A percentile compares a stretch with the other conserved stretches of the same genome.
Evolutionary conservation across 2,888 invertebrate genomes (phyloP).

Genomic region (Ochropleura leucogaster): DNA sequence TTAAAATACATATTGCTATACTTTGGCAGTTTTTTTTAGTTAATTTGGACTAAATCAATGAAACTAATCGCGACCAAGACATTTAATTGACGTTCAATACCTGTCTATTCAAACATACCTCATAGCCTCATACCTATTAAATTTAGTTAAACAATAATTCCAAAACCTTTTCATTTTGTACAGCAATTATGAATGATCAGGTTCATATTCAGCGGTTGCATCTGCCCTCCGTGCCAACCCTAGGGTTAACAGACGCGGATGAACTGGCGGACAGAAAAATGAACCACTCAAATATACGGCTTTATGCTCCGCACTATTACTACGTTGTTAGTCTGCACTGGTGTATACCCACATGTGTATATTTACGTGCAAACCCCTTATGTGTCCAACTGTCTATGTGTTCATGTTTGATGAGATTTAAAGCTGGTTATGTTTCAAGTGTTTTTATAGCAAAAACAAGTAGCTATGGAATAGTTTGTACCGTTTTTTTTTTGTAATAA

Average conservation of each 20-base stretch:
- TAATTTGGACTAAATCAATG: not conserved
- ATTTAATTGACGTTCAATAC: not conserved
- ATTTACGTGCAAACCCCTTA: conserved; percentile 20
- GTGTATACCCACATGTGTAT: conserved; percentile 20
- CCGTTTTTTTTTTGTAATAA: conserved; percentile 3
- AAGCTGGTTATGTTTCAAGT: conserved; percentile 5
- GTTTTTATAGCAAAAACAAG: not conserved
- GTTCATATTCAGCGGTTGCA: not conserved
- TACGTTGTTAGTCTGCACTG: conserved; percentile 35
- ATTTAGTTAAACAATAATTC: no score
- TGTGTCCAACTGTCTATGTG: not conserved
- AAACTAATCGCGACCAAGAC: not conserved
- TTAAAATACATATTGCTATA: no score
- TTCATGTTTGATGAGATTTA: conserved; percentile 27
- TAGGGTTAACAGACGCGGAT: conserved; percentile 58
- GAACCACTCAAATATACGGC: conserved; percentile 56
- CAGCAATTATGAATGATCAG: no score
- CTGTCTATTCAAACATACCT: not conserved
- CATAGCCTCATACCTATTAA: no score
- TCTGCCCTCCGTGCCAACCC: conserved; percentile 46
- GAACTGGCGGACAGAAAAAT: conserved; percentile 64
- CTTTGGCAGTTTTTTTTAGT: conserved; percentile 9
- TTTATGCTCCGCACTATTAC: conserved; percentile 53
- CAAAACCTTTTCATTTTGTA: no score
- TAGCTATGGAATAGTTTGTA: not conserved